These are phyloP conservation scores for Chalcosyrphus nemorum DNA, from an alignment of 2,888 invertebrate species.

Conservation along the genomic window DNA sequence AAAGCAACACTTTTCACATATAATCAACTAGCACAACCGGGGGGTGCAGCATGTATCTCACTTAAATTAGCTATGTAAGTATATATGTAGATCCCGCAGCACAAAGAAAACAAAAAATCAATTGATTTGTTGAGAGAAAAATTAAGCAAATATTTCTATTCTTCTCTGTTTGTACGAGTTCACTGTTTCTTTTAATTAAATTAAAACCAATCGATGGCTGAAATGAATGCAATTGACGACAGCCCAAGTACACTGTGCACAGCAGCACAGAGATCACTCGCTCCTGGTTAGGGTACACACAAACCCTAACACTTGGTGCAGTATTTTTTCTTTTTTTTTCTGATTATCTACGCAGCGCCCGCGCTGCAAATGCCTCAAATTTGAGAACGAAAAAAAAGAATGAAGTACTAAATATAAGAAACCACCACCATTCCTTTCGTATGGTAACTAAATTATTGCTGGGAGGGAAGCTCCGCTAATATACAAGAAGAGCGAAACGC, in stretches of 20 bases:
- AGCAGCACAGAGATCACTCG: neutral
- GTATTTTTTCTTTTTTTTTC: slow-evolving; percentile 30
- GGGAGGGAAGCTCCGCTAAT: neutral
- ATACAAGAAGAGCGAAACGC: slow-evolving; percentile 5
- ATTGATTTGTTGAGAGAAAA: slow-evolving; percentile 42
- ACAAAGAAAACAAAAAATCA: slow-evolving; percentile 26
- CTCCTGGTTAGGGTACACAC: neutral
- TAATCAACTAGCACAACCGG: slow-evolving; percentile 20
- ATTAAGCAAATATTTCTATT: neutral
- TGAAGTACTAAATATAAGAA: slow-evolving; percentile 17
- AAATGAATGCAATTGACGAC: slow-evolving; percentile 24
- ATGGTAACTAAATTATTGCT: neutral
- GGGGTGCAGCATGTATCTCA: slow-evolving; percentile 29
- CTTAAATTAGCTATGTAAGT: slow-evolving; percentile 16
- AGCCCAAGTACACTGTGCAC: slow-evolving; percentile 3
- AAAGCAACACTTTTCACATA: slow-evolving; percentile 47
- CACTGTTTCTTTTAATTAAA: slow-evolving; percentile 53
- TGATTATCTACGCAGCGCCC: slow-evolving; percentile 43
- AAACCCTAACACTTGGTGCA: too few relatives aligned
- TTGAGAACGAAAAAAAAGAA: slow-evolving; percentile 30
- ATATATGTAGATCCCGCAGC: too few relatives aligned
- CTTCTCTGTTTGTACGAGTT: neutral
- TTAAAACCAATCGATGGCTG: slow-evolving; percentile 56
- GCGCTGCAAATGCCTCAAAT: slow-evolving; percentile 35
- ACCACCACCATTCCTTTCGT: slow-evolving; percentile 34